A percentile compares a stretch with the other conserved stretches of the same genome.
phyloP scores from a whole-genome alignment of 2,888 invertebrate genomes.

The Synanthedon vespiformis region DNA sequence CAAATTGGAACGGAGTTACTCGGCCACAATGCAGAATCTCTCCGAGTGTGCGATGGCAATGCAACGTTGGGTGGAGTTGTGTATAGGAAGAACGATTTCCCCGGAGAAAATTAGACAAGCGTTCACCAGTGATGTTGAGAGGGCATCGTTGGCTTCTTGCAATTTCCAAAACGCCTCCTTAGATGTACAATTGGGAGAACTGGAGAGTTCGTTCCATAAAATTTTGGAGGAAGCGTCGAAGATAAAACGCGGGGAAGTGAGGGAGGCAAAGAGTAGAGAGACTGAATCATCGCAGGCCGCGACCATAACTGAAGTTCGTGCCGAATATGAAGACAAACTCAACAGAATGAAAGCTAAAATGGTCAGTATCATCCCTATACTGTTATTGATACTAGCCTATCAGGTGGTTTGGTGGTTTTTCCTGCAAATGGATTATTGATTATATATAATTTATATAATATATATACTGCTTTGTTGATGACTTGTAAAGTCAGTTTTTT shows the following conservation, averaged over 20 bases:
- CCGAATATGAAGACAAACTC: slow-evolving; percentile 80
- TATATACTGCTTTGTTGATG: slow-evolving; percentile 23
- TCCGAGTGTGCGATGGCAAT: slow-evolving; percentile 47
- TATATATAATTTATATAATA: no score
- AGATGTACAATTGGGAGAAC: slow-evolving; percentile 48
- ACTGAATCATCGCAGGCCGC: slow-evolving; percentile 29
- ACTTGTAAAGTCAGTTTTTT: slow-evolving; percentile 34
- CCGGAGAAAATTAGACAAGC: slow-evolving; percentile 54
- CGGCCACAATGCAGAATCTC: slow-evolving; percentile 52
- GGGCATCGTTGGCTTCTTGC: slow-evolving; percentile 25
- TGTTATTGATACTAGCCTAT: slow-evolving; percentile 58
- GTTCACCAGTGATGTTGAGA: slow-evolving; percentile 36
- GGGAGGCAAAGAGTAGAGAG: neutral
- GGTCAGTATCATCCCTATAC: slow-evolving; percentile 73
- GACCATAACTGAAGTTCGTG: slow-evolving; percentile 67
- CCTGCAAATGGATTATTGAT: slow-evolving; percentile 46
- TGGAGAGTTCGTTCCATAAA: slow-evolving; percentile 54
- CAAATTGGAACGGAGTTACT: slow-evolving; percentile 46
- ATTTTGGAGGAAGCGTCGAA: slow-evolving; percentile 41
- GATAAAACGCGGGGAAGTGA: slow-evolving; percentile 32
- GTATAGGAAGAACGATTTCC: slow-evolving; percentile 36
- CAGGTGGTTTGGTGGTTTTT: slow-evolving; percentile 65
- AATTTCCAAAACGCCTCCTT: slow-evolving; percentile 44
- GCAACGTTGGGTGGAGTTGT: slow-evolving; percentile 53
- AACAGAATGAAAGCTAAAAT: slow-evolving; percentile 85